Conservation (phyloP, 1,140 invertebrate genomes). For the Trachymyrmex septentrionalis region DNA sequence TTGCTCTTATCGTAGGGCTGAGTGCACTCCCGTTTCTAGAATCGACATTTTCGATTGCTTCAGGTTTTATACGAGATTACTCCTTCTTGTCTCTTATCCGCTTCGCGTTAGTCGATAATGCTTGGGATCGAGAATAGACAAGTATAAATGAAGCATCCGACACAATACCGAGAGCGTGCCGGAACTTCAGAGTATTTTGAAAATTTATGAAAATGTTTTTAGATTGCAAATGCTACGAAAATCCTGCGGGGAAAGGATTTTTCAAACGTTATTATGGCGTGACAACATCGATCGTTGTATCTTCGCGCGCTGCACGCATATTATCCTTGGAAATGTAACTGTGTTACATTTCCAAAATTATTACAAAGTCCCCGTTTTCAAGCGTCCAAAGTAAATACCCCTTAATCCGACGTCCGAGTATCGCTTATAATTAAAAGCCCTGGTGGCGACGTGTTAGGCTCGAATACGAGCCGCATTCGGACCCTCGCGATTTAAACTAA, state of each 20-base stretch:
- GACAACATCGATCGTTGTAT: not conserved
- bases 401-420: conserved; percentile 56
- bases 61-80: conserved; percentile 61
- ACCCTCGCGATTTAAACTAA: conserved; percentile 64
- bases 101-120: conserved; percentile 50
- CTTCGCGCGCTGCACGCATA: not conserved
- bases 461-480: conserved; percentile 62
- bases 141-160: conserved; percentile 53
- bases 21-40: conserved; percentile 55
- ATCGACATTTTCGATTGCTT: conserved; percentile 60
- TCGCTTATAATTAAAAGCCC: conserved; percentile 63
- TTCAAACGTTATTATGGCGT: not conserved
- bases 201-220: not conserved
- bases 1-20: conserved; percentile 57
- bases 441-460: conserved; percentile 58
- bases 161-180: not conserved
- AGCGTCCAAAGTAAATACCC: conserved; percentile 50
- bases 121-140: conserved; percentile 31
- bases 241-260: not conserved
- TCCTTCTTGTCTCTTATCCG: conserved; percentile 48
- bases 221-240: not conserved
- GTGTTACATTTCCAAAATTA: conserved; percentile 46
- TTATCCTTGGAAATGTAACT: conserved; percentile 9
- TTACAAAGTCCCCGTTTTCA: conserved; percentile 41
- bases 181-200: not conserved